phyloP scores from a whole-genome alignment of 2,113 vertebrate species.

The Mustela nigripes region DNA sequence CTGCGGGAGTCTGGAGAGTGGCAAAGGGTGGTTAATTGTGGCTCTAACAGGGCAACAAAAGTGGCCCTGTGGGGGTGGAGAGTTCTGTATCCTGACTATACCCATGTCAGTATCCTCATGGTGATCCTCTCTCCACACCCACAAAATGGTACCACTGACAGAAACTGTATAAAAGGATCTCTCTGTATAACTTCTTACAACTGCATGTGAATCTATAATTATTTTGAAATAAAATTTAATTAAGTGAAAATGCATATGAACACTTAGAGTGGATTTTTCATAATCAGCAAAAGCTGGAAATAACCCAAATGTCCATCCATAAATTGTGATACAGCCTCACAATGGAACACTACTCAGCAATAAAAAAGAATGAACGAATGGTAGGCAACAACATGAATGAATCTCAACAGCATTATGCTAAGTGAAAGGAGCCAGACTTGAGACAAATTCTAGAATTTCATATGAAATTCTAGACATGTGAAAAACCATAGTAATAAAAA shows the following conservation, averaged over 20 bases:
- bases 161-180: background rate
- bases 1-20: background rate
- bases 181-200: background rate
- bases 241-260: background rate
- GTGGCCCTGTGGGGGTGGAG: background rate
- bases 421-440: background rate
- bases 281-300: background rate
- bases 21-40: background rate
- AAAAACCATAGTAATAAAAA: background rate
- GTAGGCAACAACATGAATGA: background rate
- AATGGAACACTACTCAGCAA: background rate
- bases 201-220: background rate
- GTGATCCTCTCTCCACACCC: background rate
- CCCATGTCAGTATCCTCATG: background rate
- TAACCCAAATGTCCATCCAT: background rate
- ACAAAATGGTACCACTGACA: background rate
- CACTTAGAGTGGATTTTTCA: background rate
- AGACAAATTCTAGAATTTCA: background rate
- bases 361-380: background rate
- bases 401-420: background rate
- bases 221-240: background rate
- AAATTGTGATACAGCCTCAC: background rate
- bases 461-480: background rate
- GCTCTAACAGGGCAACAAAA: background rate
- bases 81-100: background rate